Conservation (phyloP, 2,113 vertebrate species). For the Trematomus loennbergii region DNA sequence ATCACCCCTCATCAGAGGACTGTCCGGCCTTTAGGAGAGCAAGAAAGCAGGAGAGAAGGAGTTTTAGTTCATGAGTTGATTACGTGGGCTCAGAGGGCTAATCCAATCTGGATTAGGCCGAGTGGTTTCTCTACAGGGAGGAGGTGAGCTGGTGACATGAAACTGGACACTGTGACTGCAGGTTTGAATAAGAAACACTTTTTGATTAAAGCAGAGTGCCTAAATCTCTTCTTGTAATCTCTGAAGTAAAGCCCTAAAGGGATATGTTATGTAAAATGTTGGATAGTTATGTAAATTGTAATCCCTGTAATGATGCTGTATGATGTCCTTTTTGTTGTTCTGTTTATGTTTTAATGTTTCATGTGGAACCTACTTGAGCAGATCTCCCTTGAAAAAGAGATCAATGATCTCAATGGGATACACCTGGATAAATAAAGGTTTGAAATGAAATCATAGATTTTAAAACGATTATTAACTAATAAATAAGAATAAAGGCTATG, state of each 20-base stretch:
- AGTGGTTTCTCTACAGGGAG: slow-evolving; percentile 15
- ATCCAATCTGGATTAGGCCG: slow-evolving; percentile 57
- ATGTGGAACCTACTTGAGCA: too few relatives aligned
- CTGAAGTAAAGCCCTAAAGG: neutral
- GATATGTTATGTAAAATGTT: too few relatives aligned
- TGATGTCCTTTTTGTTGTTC: too few relatives aligned
- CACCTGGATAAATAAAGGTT: too few relatives aligned
- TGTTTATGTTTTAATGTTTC: too few relatives aligned
- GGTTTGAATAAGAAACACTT: slow-evolving; percentile 10
- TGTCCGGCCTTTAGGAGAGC: slow-evolving; percentile 76
- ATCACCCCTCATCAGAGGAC: slow-evolving; percentile 63
- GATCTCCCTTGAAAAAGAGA: too few relatives aligned
- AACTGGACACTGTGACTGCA: neutral
- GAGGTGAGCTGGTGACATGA: slow-evolving; percentile 1
- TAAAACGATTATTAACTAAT: neutral
- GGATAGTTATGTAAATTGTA: too few relatives aligned
- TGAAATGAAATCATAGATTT: neutral
- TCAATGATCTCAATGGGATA: too few relatives aligned
- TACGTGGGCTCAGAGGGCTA: slow-evolving; percentile 51
- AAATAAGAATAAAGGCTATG: neutral
- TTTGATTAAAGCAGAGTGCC: neutral
- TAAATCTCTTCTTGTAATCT: neutral
- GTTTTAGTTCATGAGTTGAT: slow-evolving; percentile 43
- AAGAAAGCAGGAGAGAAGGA: slow-evolving; percentile 18
- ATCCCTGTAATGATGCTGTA: too few relatives aligned